A percentile compares a stretch with the other conserved stretches of the same genome.
Evolutionary conservation across 2,113 vertebrate genomes (phyloP).

Genomic region (Grammomys surdaster): DNA sequence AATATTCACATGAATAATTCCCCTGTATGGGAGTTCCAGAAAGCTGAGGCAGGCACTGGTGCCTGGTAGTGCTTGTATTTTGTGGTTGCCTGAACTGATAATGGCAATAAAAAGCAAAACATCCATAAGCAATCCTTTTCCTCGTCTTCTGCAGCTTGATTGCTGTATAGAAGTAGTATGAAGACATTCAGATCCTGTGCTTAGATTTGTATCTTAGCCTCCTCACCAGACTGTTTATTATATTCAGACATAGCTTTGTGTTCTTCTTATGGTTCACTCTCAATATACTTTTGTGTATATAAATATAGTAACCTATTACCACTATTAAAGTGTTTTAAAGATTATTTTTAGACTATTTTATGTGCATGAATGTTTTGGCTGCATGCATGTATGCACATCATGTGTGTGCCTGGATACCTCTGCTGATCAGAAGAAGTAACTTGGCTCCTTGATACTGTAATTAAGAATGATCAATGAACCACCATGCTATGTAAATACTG

Average conservation of each 20-base stretch:
- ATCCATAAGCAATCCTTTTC: not conserved
- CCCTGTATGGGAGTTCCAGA: not conserved
- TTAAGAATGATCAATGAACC: not conserved
- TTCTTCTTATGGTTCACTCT: not conserved
- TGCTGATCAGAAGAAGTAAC: not conserved
- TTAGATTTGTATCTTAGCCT: not conserved
- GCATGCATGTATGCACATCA: not conserved
- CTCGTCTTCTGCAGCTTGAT: not conserved
- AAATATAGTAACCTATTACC: not conserved
- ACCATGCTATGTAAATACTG: not conserved
- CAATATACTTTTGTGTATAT: not conserved
- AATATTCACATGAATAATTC: slow-evolving; percentile 29
- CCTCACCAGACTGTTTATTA: not conserved
- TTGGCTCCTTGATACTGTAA: not conserved
- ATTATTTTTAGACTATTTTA: not conserved
- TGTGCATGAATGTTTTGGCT: not conserved
- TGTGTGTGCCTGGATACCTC: too few species aligned
- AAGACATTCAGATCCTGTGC: not conserved
- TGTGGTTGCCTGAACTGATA: not conserved
- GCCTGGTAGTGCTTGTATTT: not conserved
- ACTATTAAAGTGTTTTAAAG: slow-evolving; percentile 33
- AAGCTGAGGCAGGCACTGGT: not conserved
- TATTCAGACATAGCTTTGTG: not conserved
- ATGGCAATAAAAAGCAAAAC: slow-evolving; percentile 36
- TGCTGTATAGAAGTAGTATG: not conserved